Evolutionary conservation across 2,113 vertebrate species (phyloP), one percentile per base, ranked within the genome.

Genomic region (Brevimyrus niger): DNA sequence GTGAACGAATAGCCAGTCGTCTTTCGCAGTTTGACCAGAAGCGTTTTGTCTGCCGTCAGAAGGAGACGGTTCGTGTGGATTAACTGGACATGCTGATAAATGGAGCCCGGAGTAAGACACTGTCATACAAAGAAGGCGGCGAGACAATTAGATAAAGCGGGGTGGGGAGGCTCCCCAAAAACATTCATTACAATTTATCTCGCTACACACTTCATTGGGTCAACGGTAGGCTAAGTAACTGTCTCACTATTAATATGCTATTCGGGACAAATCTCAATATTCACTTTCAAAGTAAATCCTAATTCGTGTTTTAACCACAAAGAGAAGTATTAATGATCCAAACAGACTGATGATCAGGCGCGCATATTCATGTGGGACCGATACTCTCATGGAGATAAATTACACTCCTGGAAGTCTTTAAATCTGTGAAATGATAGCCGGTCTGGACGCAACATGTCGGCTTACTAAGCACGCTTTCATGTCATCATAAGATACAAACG

Each of bases 1-100:
- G 96, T 95, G 88, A 98, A 98, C 4, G 97, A 97, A 93, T 97
- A 98, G 31, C 97, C 97, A 0, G 97, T 98, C 69, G 89, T 95
- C 94, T 96, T 97, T 55, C 97, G 93, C 73, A 98, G 94, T 88
- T 96, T 96, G 90, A 97, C 88, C 53, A 98, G 95, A 4, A 96
- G 94, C 31, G 96, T 94, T 94, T 98, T 98, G 15, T 97, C 95
- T 46, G 94, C 94, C 9, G 95, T 93, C 46, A 96, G 92, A 4
- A 94, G 90, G 0, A 89, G 90, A 88, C 84, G 92, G 19, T 92
- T 93, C 1, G 92, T 93, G 88, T 95, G 95, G 4, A 96, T 38
- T 4, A 84, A 92, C 90, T 91, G 92, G 0, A 90, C 92, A 58
- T 91, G 91, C 23, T 93, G 93, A 15, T 87, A 38, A 6, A 92